Conservation (phyloP, 2,888 invertebrate genomes). For the Halictus quadricinctus region DNA sequence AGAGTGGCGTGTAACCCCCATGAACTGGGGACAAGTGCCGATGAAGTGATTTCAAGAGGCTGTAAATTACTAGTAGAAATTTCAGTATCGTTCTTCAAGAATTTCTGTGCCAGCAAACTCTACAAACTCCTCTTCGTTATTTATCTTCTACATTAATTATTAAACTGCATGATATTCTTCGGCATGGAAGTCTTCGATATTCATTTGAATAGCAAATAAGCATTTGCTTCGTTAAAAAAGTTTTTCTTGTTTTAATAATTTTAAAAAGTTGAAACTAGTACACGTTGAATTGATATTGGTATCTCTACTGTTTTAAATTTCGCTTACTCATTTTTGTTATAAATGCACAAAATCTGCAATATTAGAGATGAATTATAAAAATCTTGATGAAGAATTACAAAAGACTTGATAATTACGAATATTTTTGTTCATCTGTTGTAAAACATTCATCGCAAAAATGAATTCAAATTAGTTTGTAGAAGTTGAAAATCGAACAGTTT, state of each 20-base stretch:
- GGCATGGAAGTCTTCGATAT: background rate
- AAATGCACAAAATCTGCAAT: background rate
- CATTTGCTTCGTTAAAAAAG: background rate
- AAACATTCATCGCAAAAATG: background rate
- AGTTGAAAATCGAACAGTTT: background rate
- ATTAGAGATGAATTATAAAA: background rate
- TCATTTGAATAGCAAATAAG: background rate
- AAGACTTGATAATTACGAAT: background rate
- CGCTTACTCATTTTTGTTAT: background rate
- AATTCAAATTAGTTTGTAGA: background rate
- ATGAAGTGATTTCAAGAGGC: background rate
- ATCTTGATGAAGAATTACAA: too few species aligned
- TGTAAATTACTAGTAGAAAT: background rate
- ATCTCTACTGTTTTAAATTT: background rate
- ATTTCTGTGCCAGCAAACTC: background rate
- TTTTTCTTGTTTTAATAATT: background rate
- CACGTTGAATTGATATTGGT: too few species aligned
- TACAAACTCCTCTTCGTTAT: background rate
- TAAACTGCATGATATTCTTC: background rate
- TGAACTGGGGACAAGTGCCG: conserved; percentile 8
- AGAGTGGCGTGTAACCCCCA: background rate
- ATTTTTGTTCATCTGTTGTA: background rate
- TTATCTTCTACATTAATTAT: background rate
- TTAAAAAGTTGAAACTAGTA: background rate
- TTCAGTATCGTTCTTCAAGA: background rate